These are phyloP conservation scores for Merodon equestris DNA, from an alignment of 2,888 invertebrate genomes.

Conservation along the genomic window DNA sequence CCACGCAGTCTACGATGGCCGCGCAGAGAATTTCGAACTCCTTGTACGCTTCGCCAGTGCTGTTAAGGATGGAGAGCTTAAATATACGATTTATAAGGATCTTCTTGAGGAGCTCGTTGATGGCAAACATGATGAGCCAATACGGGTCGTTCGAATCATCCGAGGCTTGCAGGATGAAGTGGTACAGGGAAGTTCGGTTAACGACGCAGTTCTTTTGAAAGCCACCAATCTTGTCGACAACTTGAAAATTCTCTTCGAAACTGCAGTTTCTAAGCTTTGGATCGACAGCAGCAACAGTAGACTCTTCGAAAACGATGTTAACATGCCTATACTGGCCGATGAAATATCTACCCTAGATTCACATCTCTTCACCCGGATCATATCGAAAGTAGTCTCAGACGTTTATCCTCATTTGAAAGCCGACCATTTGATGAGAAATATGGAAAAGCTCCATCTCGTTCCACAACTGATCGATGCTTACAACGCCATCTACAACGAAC, in stretches of 20 bases:
- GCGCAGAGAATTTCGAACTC: slow-evolving; percentile 42
- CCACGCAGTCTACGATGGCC: slow-evolving; percentile 39
- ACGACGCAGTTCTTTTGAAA: slow-evolving; percentile 26
- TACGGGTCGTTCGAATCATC: slow-evolving; percentile 46
- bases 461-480: slow-evolving; percentile 56
- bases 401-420: slow-evolving; percentile 39
- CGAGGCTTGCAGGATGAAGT: slow-evolving; percentile 58
- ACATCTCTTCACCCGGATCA: slow-evolving; percentile 42
- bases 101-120: slow-evolving; percentile 48
- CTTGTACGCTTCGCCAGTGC: slow-evolving; percentile 53
- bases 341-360: slow-evolving; percentile 49
- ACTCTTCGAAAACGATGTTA: slow-evolving; percentile 32
- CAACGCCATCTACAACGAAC: slow-evolving; percentile 49
- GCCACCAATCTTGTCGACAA: slow-evolving; percentile 59
- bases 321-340: slow-evolving; percentile 43
- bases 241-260: slow-evolving; percentile 46
- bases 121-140: slow-evolving; percentile 46
- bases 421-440: slow-evolving; percentile 53
- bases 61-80: slow-evolving; percentile 39
- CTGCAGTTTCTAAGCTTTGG: slow-evolving; percentile 57
- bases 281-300: slow-evolving; percentile 39
- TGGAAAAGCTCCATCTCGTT: slow-evolving; percentile 57
- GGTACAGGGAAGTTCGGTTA: slow-evolving; percentile 27
- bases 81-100: slow-evolving; percentile 44
- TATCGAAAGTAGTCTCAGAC: slow-evolving; percentile 38